These are phyloP conservation scores for Psammodynastes pulverulentus DNA, from an alignment of 2,113 vertebrate species.

Conservation along the genomic window DNA sequence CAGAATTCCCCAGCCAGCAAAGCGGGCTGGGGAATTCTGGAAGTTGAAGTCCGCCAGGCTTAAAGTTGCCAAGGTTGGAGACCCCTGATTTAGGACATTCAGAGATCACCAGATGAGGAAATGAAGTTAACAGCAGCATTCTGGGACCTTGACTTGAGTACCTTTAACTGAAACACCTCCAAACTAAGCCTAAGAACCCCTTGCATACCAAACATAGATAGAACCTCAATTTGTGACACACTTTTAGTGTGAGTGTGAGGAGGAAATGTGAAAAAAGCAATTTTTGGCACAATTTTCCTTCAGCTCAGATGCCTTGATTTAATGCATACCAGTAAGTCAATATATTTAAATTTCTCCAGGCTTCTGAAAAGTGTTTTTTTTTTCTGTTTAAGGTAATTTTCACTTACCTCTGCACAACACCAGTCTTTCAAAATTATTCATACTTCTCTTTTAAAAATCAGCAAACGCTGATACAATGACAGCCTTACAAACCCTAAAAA, in stretches of 20 bases:
- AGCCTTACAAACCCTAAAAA: slow-evolving; percentile 2
- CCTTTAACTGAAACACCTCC: background rate
- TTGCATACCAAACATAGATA: background rate
- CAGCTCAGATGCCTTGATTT: background rate
- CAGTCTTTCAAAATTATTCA: slow-evolving; percentile 9
- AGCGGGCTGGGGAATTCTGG: too few relatives aligned
- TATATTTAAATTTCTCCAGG: background rate
- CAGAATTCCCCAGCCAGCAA: too few relatives aligned
- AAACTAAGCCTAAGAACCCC: background rate
- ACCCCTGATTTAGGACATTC: background rate
- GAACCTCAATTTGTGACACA: background rate
- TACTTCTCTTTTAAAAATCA: background rate
- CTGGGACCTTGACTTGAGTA: background rate
- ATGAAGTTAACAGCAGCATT: background rate
- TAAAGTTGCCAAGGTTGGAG: too few relatives aligned
- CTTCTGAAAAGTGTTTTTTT: background rate
- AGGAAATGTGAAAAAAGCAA: background rate
- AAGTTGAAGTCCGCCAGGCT: too few relatives aligned
- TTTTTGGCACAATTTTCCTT: background rate
- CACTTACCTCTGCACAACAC: background rate
- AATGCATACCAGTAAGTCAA: background rate
- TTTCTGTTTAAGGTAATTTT: background rate
- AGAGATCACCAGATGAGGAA: background rate
- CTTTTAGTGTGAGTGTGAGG: too few relatives aligned
- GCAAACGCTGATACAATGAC: slow-evolving; percentile 10